Base-by-base conservation (phyloP, 1,140 invertebrate genomes). In the Drosophila setifemur region DNA sequence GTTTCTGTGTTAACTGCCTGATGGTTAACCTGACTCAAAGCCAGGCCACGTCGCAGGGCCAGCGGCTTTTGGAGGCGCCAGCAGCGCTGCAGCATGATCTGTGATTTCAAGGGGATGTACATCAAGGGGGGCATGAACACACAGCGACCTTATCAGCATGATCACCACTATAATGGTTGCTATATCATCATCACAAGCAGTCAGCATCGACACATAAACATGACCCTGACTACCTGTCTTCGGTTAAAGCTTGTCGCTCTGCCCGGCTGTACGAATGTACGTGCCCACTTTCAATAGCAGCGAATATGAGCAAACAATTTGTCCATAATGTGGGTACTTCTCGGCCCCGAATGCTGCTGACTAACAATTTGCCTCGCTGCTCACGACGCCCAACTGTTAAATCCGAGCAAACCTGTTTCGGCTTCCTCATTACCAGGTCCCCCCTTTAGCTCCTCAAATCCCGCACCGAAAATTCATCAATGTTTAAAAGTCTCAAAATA, bases 271-370 rank as follows among this genome's bases (percentile, higher is more conserved):
- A 12, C n/a, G n/a, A 14, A 52, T 45, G 45, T 78, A 78, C 79
- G 61, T 83, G 73, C 52, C 60, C 19, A 42, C 71, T 37, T 64
- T 48, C 57, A 64, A 64, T 64, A 37, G 72, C 23, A 42, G 52
- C 29, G 39, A 43, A 58, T 73, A 61, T 44, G 53, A 61, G 54
- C 73, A 71, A 81, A 76, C 76, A 86, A 86, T 76, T 86, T 86
- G 81, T 86, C 74, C 35, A 67, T 83, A 73, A 63, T 61, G 37
- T 54, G 77, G 26, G 43, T 44, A 55, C 39, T 12, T 35, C 31
- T n/a, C 19, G 9, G 31, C 21, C 29, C 5, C 25, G 33, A 11
- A 35, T 14, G 49, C 40, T 25, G 52, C 67, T 70, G 53, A 58
- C 44, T 49, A 70, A 70, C 43, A 39, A 67, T 53, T 37, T 67